These are phyloP conservation scores for Gallinago solitaria DNA, from an alignment of 2,797 vertebrate genomes.

Conservation along the genomic window DNA sequence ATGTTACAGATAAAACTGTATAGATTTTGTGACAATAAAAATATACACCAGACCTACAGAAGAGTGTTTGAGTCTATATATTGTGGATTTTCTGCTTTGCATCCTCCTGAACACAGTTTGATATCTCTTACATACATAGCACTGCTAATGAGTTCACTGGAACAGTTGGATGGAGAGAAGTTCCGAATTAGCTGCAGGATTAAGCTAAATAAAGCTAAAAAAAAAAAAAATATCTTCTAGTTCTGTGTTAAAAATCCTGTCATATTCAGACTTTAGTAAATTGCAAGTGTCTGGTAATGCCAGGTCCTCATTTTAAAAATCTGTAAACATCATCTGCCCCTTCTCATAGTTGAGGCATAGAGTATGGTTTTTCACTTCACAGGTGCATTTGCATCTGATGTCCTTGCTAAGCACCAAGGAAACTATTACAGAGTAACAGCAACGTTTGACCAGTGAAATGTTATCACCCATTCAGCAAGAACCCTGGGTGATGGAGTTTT, in stretches of 20 bases:
- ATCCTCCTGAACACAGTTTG: neutral
- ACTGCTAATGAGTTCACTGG: neutral
- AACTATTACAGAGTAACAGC: neutral
- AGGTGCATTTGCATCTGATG: accelerated
- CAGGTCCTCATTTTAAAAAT: neutral
- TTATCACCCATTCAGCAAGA: neutral
- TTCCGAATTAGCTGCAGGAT: neutral
- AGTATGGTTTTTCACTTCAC: neutral
- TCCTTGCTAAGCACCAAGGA: neutral
- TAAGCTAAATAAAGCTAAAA: neutral
- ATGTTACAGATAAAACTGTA: neutral
- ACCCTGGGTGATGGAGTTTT: neutral
- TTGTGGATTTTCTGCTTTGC: neutral
- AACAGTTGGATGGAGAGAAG: neutral
- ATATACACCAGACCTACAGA: neutral
- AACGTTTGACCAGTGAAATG: neutral
- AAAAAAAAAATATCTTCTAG: neutral
- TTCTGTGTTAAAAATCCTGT: neutral
- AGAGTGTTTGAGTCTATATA: neutral
- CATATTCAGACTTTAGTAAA: neutral
- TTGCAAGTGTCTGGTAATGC: neutral
- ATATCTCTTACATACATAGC: neutral
- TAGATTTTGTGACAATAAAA: neutral
- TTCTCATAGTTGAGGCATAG: neutral
- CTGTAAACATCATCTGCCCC: neutral